Evolutionary conservation across 1,140 invertebrate genomes (phyloP).

Genomic region (Ceratina calcarata): DNA sequence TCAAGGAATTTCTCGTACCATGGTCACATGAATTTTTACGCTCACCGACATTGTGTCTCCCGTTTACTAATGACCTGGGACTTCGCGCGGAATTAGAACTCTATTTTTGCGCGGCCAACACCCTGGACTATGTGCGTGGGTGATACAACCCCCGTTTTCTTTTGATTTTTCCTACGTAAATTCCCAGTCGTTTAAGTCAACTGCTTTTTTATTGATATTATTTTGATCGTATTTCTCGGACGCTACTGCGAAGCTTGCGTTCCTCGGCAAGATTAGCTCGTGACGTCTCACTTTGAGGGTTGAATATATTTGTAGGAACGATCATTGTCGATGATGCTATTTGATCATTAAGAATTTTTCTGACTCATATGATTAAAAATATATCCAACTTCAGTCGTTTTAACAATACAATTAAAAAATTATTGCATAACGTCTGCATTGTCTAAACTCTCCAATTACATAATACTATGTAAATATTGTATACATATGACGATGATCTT

Average conservation of each 20-base stretch:
- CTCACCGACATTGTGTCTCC: not conserved
- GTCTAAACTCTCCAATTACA: too few relatives aligned
- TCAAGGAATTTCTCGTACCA: not conserved
- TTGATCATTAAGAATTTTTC: too few relatives aligned
- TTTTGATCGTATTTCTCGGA: not conserved
- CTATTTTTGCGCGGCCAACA: slow-evolving; percentile 12
- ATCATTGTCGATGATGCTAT: too few relatives aligned
- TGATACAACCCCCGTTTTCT: not conserved
- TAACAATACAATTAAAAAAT: too few relatives aligned
- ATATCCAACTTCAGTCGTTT: too few relatives aligned
- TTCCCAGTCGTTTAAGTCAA: not conserved
- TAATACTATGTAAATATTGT: too few relatives aligned
- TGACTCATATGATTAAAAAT: too few relatives aligned
- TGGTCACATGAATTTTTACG: slow-evolving; percentile 9
- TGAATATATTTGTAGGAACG: too few relatives aligned
- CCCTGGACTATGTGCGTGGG: not conserved
- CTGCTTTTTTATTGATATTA: not conserved
- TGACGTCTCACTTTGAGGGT: too few relatives aligned
- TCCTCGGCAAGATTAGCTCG: not conserved
- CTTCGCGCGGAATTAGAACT: slow-evolving; percentile 19
- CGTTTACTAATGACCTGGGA: slow-evolving; percentile 5
- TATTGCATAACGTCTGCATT: too few relatives aligned
- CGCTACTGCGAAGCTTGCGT: not conserved
- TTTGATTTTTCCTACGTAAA: not conserved
- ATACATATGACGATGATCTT: too few relatives aligned